Evolutionary conservation across 2,113 vertebrate genomes (phyloP).

Genomic region (Sprattus sprattus): DNA sequence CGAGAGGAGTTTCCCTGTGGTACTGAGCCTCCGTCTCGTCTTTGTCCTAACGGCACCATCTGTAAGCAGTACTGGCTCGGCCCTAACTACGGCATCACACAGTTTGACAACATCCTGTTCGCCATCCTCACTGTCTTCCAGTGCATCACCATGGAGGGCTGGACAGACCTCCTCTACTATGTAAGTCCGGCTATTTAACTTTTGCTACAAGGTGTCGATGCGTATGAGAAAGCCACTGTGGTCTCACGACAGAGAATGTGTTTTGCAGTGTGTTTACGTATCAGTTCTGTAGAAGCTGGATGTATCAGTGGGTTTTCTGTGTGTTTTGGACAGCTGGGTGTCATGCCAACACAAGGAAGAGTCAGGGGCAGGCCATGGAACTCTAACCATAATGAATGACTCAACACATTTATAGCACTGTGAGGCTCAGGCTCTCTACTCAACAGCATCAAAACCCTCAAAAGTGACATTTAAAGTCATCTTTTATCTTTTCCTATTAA

Average conservation of each 20-base stretch:
- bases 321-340: too few species aligned
- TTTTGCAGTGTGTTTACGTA: too few species aligned
- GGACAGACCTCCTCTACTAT: slow-evolving; percentile 91
- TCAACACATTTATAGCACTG: too few species aligned
- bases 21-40: slow-evolving; percentile 75
- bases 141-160: slow-evolving; percentile 97
- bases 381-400: too few species aligned
- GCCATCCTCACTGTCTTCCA: slow-evolving; percentile 94
- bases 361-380: too few species aligned
- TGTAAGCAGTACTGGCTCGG: slow-evolving; percentile 88
- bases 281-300: too few species aligned
- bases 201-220: neutral
- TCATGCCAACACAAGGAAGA: too few species aligned
- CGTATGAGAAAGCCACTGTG: neutral
- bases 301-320: too few species aligned
- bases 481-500: too few species aligned
- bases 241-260: neutral
- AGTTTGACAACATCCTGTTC: slow-evolving; percentile 96
- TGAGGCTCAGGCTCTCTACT: too few species aligned
- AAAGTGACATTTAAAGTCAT: too few species aligned
- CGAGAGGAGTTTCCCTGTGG: slow-evolving; percentile 86
- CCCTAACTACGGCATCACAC: slow-evolving; percentile 91
- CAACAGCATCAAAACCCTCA: too few species aligned
- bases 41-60: slow-evolving; percentile 83
- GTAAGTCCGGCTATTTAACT: slow-evolving; percentile 64